Evolutionary conservation across 2,797 vertebrate species (phyloP).

Genomic region (Rhyacichthys aspro): DNA sequence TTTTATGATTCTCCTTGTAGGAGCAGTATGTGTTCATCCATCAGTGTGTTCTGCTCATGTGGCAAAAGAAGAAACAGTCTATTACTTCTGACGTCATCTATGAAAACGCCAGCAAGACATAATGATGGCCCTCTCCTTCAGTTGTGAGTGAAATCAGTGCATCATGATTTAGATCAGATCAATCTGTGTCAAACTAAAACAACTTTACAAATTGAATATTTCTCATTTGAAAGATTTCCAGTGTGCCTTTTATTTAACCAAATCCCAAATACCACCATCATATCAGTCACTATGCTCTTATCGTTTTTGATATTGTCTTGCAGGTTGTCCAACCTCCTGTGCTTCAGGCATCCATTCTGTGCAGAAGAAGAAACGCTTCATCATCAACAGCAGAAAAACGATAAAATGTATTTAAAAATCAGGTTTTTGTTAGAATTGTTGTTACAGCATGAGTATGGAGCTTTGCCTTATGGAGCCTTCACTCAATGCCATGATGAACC

Average conservation of each 20-base stretch:
- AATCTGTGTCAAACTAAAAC: not conserved
- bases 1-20: constrained; percentile 62
- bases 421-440: constrained; percentile 50
- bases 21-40: constrained; percentile 98
- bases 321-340: constrained; percentile 82
- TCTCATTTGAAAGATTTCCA: too few species aligned
- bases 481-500: constrained; percentile 72
- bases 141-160: constrained; percentile 42
- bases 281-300: too few species aligned
- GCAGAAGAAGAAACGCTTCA: constrained; percentile 65
- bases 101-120: constrained; percentile 95
- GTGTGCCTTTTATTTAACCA: too few species aligned
- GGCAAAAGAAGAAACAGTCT: constrained; percentile 94
- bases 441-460: constrained; percentile 77
- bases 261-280: too few species aligned
- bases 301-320: constrained; percentile 30
- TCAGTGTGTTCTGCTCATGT: constrained; percentile 95
- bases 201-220: too few species aligned
- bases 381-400: constrained; percentile 52
- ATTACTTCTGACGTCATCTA: constrained; percentile 93
- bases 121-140: constrained; percentile 59
- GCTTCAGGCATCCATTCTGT: constrained; percentile 78
- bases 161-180: not conserved
- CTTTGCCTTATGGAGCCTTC: constrained; percentile 89
- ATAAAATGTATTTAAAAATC: constrained; percentile 14